A percentile compares a stretch with the other conserved stretches of the same genome.
phyloP scores from a whole-genome alignment of 2,888 invertebrate genomes.

The Parelbella ahira region DNA sequence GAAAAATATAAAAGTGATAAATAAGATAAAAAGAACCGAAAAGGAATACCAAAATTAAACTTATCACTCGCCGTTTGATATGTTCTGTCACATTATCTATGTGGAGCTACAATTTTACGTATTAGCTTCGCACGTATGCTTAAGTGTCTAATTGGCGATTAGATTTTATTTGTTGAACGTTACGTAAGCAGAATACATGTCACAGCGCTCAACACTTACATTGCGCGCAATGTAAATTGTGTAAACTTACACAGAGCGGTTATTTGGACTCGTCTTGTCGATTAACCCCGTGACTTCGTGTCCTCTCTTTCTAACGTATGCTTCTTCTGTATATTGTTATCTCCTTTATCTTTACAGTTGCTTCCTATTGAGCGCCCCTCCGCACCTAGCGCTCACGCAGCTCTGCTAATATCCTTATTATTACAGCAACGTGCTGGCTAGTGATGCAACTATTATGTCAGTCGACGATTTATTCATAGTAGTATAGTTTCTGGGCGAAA shows the following conservation, averaged over 20 bases:
- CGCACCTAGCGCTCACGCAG: constrained; percentile 34
- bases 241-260: constrained; percentile 30
- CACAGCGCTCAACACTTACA: constrained; percentile 10
- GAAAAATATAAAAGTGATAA: too few relatives aligned
- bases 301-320: constrained; percentile 31
- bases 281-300: constrained; percentile 35
- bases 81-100: too few relatives aligned
- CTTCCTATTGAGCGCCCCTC: constrained; percentile 39
- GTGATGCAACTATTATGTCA: constrained; percentile 48
- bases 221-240: constrained; percentile 31
- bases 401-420: constrained; percentile 41
- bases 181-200: constrained; percentile 13
- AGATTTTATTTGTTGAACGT: too few relatives aligned
- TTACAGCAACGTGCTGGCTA: constrained; percentile 37
- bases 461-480: constrained; percentile 31
- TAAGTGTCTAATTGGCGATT: too few relatives aligned
- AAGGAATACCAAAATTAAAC: too few relatives aligned
- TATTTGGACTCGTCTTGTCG: constrained; percentile 36
- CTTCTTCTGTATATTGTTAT: constrained; percentile 27
- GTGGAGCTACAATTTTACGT: too few relatives aligned
- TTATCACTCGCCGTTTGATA: too few relatives aligned
- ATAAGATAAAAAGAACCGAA: too few relatives aligned
- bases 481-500: too few relatives aligned
- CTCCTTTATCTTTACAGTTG: constrained; percentile 34
- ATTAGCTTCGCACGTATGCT: too few relatives aligned